Evolutionary conservation across 2,113 vertebrate species (phyloP).

Genomic region (Ammodytes dubius): DNA sequence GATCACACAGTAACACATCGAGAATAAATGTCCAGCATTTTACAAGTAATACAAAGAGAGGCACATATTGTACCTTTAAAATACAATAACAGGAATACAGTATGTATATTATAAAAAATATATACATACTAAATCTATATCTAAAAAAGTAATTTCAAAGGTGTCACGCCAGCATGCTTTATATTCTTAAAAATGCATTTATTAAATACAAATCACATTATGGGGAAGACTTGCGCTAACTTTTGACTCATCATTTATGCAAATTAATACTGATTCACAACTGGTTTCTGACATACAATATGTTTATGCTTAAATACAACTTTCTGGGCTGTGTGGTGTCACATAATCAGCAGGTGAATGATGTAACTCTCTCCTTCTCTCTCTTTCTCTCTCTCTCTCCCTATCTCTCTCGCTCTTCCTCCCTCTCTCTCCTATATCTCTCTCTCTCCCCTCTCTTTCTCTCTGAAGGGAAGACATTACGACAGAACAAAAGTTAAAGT

Average conservation of each 20-base stretch:
- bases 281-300: no score
- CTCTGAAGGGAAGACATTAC: neutral
- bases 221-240: neutral
- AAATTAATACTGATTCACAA: neutral
- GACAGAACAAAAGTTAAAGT: neutral
- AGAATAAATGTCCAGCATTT: slow-evolving; percentile 34
- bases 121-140: no score
- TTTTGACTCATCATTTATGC: no score
- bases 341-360: no score
- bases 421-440: neutral
- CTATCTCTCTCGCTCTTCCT: neutral
- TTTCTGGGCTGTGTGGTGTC: no score
- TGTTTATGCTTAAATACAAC: no score
- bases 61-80: neutral
- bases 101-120: no score
- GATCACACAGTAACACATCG: neutral
- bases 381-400: no score
- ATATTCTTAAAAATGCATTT: neutral
- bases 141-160: neutral
- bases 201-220: neutral
- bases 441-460: neutral
- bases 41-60: neutral
- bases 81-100: no score
- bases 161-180: neutral
- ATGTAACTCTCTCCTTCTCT: no score